These are phyloP conservation scores for Agrypnia vestita DNA, from an alignment of 1,140 invertebrate species.

Conservation along the genomic window DNA sequence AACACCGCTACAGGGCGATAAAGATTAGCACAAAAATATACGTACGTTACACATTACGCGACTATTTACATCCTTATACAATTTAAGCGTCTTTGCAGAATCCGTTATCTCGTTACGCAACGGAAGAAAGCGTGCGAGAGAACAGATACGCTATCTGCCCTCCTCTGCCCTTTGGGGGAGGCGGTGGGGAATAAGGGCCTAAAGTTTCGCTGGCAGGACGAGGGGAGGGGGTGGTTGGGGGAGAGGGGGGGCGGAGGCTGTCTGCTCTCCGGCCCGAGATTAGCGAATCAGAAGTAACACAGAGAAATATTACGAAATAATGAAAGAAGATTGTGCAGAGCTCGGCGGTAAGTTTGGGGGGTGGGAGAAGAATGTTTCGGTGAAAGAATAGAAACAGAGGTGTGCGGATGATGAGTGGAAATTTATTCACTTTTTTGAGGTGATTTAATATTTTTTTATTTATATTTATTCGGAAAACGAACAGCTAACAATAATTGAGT, in stretches of 20 bases:
- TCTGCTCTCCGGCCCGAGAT: conserved; percentile 8
- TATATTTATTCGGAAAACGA: no score
- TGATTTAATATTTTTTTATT: no score
- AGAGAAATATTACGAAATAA: conserved; percentile 6
- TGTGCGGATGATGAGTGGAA: no score
- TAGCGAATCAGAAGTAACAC: conserved; percentile 7
- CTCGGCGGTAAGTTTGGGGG: no score
- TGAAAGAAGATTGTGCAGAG: not conserved
- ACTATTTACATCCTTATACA: conserved; percentile 2
- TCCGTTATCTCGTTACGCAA: conserved; percentile 24
- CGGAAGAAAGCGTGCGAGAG: conserved; percentile 6
- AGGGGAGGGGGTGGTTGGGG: not conserved
- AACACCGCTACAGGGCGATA: not conserved
- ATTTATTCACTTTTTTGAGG: no score
- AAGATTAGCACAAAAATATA: not conserved
- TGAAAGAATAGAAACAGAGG: no score
- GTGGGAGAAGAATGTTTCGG: no score
- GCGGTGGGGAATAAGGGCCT: not conserved
- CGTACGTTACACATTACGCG: conserved; percentile 5
- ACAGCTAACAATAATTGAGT: no score
- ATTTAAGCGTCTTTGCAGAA: not conserved
- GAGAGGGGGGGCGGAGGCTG: not conserved
- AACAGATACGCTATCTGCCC: not conserved
- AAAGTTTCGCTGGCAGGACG: not conserved
- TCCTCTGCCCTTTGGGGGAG: not conserved